Base-by-base conservation (phyloP, 2,113 vertebrate genomes). In the Vanacampus margaritifer region DNA sequence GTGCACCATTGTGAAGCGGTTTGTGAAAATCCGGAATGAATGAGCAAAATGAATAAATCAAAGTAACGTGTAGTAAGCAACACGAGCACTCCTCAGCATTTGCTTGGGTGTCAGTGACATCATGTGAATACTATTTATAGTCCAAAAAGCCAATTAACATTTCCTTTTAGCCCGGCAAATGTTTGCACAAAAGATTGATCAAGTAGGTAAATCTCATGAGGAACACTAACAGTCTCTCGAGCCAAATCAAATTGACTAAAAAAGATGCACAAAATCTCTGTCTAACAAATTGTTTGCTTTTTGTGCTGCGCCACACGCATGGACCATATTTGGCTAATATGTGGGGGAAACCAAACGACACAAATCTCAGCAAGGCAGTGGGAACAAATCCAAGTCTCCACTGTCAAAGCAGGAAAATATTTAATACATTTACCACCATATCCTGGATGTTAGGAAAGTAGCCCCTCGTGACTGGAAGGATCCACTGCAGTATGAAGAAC, bases 381-480 rank as follows among this genome's bases (percentile, higher is more conserved):
- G 60, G 60, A 62, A 24, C 17, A 39, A 62, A 17, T 62, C 60
- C 60, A 62, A 62, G 37, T 62, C 60, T 62, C 60, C 60, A 62
- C 60, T 62, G 60, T 45, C 37, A 45, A 43, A 62, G 60, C 37
- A 62, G 60, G 60, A 62, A 62, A 45, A 24, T 62, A 62, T 62
- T 62, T 62, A 24, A 62, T 62, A 62, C 13, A 43, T 62, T 62
- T 17, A 62, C 60, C 60, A 62, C 37, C 39, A 43, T 62, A 62
- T 62, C 60, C 60, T 62, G 60, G 13, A 62, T 62, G 60, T 43
- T 43, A 43, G 60, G 39, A 62, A 62, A 62, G 39, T 43, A 62
- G 60, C 13, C 60, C 59, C 60, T 41, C 14, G 7, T 62, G 60
- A 62, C 60, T 62, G 60, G 60, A 62, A 62, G 60, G 23, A 62